These are phyloP conservation scores for Aldabrachelys gigantea DNA, from an alignment of 2,113 vertebrate species.

Conservation along the genomic window DNA sequence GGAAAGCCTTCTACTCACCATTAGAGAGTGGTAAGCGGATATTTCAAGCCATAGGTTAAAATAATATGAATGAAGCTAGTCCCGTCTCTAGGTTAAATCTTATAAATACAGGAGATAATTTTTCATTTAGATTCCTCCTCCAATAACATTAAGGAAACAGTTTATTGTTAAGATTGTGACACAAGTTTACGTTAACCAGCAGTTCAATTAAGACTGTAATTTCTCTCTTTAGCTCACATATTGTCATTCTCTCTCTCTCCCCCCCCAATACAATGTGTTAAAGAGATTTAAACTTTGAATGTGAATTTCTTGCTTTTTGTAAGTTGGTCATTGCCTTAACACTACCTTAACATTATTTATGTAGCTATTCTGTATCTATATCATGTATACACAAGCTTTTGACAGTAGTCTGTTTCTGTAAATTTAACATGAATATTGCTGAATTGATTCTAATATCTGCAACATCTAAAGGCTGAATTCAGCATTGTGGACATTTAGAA, in stretches of 20 bases:
- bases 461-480: neutral
- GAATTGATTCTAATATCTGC: neutral
- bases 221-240: neutral
- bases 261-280: accelerated
- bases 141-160: neutral
- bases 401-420: neutral
- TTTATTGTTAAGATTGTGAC: neutral
- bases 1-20: constrained; percentile 19
- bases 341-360: neutral
- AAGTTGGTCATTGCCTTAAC: neutral
- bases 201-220: neutral
- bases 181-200: neutral
- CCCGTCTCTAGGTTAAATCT: neutral
- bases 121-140: neutral
- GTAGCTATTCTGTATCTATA: neutral
- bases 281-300: neutral
- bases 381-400: neutral
- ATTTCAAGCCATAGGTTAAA: neutral
- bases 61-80: neutral
- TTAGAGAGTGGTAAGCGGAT: neutral
- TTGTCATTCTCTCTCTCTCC: neutral
- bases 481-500: neutral
- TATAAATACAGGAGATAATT: neutral
- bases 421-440: neutral
- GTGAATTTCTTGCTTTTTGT: neutral